Base-by-base conservation (phyloP, 1,140 invertebrate genomes). In the Achatina immaculata region DNA sequence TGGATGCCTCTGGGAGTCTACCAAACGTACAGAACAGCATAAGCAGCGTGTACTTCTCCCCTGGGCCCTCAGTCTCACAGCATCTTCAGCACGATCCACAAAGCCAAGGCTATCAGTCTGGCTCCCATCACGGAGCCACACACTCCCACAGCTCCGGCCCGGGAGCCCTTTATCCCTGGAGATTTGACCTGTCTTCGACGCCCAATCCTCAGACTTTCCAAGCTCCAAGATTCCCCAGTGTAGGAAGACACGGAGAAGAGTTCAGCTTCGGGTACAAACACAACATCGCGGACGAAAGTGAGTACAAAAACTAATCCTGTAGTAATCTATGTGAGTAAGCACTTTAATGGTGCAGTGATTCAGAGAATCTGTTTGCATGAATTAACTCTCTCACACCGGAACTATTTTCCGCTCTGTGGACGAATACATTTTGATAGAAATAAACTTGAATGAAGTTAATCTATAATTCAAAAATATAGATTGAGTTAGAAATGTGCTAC, bases 151-250 rank as follows among this genome's bases (percentile, higher is more conserved):
- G 36, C 1, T 3, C 65, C 16, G 51, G 38, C 24, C 7, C 76
- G n/a, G 76, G 76, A n/a, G 43, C 62, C n/a, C 28, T 78, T 24
- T 80, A 80, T 34, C 78, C 78, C 19, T 80, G 78, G 78, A 80
- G 78, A 48, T 80, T 80, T 45, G 78, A 80, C 78, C 40, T 80
- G 36, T 55, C 66, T 9, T 38, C 78, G 0, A 40, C 66, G n/a
- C 55, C 78, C 38, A 40, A 24, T 16, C 28, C 78, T n/a, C 78
- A 80, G 62, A 55, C 28, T 24, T 34, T 80, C 3, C 45, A 42
- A 28, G 6, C 42, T 16, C 34, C 66, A 9, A 45, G 78, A 40
- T 80, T 80, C 40, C 45, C 78, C 0, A 45, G 43, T 0, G 45
- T 80, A 0, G 43, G 43, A 24, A 69, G 78, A 58, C 40, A 66